phyloP scores from a whole-genome alignment of 2,797 vertebrate species.

The Buphagus erythrorhynchus region DNA sequence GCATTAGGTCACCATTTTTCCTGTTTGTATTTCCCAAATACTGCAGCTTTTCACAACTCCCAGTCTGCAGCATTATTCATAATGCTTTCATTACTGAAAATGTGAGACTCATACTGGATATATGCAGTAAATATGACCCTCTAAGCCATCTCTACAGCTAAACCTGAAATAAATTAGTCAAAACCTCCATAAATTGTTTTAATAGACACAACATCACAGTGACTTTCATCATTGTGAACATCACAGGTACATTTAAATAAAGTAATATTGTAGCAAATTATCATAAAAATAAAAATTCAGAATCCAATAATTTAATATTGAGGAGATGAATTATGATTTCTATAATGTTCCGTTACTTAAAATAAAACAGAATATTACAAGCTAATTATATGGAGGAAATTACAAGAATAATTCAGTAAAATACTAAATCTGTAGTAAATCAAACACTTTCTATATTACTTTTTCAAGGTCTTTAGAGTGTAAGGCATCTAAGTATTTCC shows the following conservation, averaged over 20 bases:
- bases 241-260: constrained; percentile 8
- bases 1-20: neutral
- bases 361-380: constrained; percentile 35
- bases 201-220: neutral
- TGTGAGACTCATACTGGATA: neutral
- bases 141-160: neutral
- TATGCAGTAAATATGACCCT: neutral
- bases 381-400: constrained; percentile 10
- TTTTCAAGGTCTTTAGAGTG: neutral
- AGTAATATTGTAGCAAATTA: constrained; percentile 19
- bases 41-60: neutral
- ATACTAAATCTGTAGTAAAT: constrained; percentile 4
- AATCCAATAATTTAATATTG: neutral
- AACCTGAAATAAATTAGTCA: constrained; percentile 27
- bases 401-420: neutral
- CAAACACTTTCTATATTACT: neutral
- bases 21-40: neutral
- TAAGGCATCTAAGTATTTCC: neutral
- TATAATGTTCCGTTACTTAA: constrained; percentile 25
- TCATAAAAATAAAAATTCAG: constrained; percentile 21
- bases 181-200: constrained; percentile 2
- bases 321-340: constrained; percentile 29
- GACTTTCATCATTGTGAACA: too few relatives aligned
- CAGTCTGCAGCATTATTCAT: neutral
- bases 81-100: constrained; percentile 6